Base-by-base conservation (phyloP, 2,888 invertebrate species). In the Cordylochernes scorpioides region DNA sequence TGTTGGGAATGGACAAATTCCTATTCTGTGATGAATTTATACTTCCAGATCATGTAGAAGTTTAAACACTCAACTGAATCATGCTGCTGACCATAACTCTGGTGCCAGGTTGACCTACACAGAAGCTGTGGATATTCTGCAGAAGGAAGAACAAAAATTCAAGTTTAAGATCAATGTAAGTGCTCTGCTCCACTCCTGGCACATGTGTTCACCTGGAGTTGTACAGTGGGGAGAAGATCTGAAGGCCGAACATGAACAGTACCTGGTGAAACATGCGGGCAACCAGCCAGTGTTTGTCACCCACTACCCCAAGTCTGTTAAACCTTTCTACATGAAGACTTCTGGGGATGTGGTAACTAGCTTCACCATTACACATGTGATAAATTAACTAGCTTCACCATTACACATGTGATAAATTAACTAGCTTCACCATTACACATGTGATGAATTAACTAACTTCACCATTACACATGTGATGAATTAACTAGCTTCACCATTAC, bases 321-420 rank as follows among this genome's bases (percentile, higher is more conserved):
- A 94, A 53, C 80, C 97, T 4, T 97, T 97, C 61, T 97, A 99
- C 50, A 80, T 82, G 73, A 71, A 68, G 50, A 60, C 22, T 44
- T 50, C 14, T 50, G 58, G 37, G 64, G 69, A 49, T 40, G 48
- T 19, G 54, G 54, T 28, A 67, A 68, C 58, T 73, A 72, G n/a
- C 5, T 25, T 25, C n/a, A 6, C 7, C 25, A 24, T 24, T 6
- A 24, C 10, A 24, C 13, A 24, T n/a, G 13, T 25, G 10, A 19
- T 19, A 19, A 19, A 19, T 19, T n/a, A n/a, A n/a, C n/a, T n/a
- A n/a, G n/a, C n/a, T n/a, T n/a, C n/a, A n/a, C n/a, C n/a, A n/a
- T n/a, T n/a, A n/a, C n/a, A n/a, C n/a, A n/a, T n/a, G n/a, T n/a
- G n/a, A n/a, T n/a, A n/a, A n/a, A n/a, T n/a, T n/a, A n/a, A n/a